phyloP scores from a whole-genome alignment of 2,888 invertebrate species.

The Biston stratarius region DNA sequence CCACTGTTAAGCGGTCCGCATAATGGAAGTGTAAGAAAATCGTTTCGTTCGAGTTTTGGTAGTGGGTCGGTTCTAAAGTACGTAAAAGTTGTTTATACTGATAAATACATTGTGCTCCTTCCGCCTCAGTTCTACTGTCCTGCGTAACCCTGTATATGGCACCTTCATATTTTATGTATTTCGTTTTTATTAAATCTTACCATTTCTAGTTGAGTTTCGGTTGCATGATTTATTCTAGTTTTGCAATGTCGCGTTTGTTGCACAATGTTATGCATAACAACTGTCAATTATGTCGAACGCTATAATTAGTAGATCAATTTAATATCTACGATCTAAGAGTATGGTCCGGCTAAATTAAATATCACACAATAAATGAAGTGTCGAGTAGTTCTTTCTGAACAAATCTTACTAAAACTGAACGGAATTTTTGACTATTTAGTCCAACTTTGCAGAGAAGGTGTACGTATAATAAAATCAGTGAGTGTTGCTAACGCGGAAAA shows the following conservation, averaged over 20 bases:
- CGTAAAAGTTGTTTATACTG: too few relatives aligned
- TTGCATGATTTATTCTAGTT: slow-evolving; percentile 20
- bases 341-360: too few relatives aligned
- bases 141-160: not conserved
- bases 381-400: not conserved
- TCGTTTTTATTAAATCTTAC: not conserved
- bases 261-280: slow-evolving; percentile 38
- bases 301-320: slow-evolving; percentile 52
- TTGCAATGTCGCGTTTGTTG: slow-evolving; percentile 35
- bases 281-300: slow-evolving; percentile 27
- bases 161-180: not conserved
- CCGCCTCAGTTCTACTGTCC: too few relatives aligned
- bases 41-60: too few relatives aligned
- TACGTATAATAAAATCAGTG: too few relatives aligned
- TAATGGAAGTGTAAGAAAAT: too few relatives aligned
- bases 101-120: too few relatives aligned
- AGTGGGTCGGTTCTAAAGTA: too few relatives aligned
- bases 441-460: too few relatives aligned
- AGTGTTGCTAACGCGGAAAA: too few relatives aligned
- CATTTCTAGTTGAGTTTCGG: not conserved
- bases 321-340: slow-evolving; percentile 7
- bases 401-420: not conserved
- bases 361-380: not conserved
- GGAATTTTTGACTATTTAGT: not conserved
- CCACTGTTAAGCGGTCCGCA: too few relatives aligned